Evolutionary conservation across 2,888 invertebrate species (phyloP), one percentile per base, ranked within the genome.

Genomic region (Dynastes hyllus): DNA sequence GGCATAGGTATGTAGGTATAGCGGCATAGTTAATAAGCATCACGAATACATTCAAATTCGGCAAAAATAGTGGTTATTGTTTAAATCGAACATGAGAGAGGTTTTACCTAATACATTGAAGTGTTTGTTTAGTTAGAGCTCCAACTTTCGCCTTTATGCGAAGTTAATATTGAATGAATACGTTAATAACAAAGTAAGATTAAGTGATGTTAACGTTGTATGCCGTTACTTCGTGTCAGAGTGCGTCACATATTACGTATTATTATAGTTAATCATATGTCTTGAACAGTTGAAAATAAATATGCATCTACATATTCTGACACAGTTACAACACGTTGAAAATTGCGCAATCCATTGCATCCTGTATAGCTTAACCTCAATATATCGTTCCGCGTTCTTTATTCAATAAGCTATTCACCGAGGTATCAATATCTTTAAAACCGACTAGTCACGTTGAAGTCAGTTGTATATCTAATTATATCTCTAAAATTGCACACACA

Each of bases 321-420:
- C 73, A 75, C 61, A 75, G 61, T 75, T 75, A 61, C 73, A 61
- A 75, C 73, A 75, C 73, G 61, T 45, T 27, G 66, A 76, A 70
- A 61, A 70, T 76, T 79, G 58, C 76, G 79, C 79, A 79, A 79
- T 76, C 40, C 53, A 45, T 71, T 71, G 79, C 79, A 79, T 79
- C 79, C 79, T 79, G 79, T 69, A 76, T 70, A 76, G 69, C 51
- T 69, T 76, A 79, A 76, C 76, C 76, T 79, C 76, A 79, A 79
- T 79, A 76, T 67, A 66, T 76, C 79, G 69, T 79, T 79, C 79
- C 79, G 79, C 70, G 79, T 79, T 79, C 76, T 79, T 79, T 79
- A 69, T 76, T 79, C 70, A 58, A 69, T 70, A 65, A 58, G 79
- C 69, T 79, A 70, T 79, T 69, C 58, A 78, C 63, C 78, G n/a